Evolutionary conservation across 2,113 vertebrate species (phyloP).

Genomic region (Ursus arctos): DNA sequence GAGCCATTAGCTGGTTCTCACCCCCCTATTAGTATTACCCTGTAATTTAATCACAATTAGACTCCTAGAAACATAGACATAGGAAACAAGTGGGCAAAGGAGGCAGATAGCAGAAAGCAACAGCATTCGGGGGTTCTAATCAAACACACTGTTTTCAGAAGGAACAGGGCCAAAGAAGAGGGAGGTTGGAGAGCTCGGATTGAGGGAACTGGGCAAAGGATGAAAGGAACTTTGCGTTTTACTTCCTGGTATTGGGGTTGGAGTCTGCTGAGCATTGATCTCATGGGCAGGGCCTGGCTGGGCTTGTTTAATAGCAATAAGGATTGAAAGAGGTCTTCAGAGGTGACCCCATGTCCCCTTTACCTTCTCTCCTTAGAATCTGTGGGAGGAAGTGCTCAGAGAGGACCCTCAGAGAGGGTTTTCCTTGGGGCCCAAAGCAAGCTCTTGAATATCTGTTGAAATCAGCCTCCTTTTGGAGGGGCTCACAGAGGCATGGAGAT

Average conservation of each 20-base stretch:
- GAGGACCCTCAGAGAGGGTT: neutral
- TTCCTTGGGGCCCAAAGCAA: neutral
- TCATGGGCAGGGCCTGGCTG: neutral
- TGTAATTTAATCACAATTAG: conserved; percentile 83
- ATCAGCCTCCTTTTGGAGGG: neutral
- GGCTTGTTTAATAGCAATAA: neutral
- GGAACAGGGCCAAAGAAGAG: conserved; percentile 16
- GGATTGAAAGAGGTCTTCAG: neutral
- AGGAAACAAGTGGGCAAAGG: conserved; percentile 77
- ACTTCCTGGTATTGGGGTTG: neutral
- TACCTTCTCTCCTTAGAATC: neutral
- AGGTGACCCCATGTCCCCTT: neutral
- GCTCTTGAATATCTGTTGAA: neutral
- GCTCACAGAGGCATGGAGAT: neutral
- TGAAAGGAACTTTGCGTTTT: conserved; percentile 17
- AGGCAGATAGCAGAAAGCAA: conserved; percentile 67
- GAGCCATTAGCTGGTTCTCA: conserved; percentile 75
- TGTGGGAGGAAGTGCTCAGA: neutral
- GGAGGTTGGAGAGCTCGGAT: neutral
- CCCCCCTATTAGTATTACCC: conserved; percentile 74
- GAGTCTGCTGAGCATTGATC: neutral
- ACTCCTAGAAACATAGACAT: conserved; percentile 73
- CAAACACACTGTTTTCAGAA: conserved; percentile 51
- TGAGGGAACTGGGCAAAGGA: neutral
- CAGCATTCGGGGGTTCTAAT: conserved; percentile 17